These are phyloP conservation scores for Lasioglossum lativentre DNA, from an alignment of 2,888 invertebrate species.

Conservation along the genomic window DNA sequence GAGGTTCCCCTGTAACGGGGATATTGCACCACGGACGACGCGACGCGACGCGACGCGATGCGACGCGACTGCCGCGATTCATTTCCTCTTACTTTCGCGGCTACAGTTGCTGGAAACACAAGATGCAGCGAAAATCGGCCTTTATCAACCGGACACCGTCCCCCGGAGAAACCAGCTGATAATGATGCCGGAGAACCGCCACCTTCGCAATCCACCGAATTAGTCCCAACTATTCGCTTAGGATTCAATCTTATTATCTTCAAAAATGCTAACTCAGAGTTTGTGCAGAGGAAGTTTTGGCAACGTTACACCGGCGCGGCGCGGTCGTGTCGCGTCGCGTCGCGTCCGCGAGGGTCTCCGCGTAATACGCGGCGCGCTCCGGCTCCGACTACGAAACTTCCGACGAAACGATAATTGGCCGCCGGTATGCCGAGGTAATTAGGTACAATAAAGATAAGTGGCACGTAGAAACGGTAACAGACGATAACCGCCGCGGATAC, in stretches of 20 bases:
- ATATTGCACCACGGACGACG: slow-evolving; percentile 40
- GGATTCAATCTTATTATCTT: no score
- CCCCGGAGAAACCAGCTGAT: no score
- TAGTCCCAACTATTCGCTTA: no score
- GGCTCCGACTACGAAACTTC: slow-evolving; percentile 50
- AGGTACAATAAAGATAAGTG: slow-evolving; percentile 65
- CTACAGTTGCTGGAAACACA: background rate
- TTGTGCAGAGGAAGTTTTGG: slow-evolving; percentile 9
- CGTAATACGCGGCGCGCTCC: slow-evolving; percentile 18
- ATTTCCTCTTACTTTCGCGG: slow-evolving; percentile 53
- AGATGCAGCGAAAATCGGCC: slow-evolving; percentile 1
- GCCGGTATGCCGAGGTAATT: slow-evolving; percentile 64
- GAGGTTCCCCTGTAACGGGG: slow-evolving; percentile 34
- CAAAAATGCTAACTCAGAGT: no score
- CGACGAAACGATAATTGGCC: slow-evolving; percentile 62
- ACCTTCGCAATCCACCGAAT: no score
- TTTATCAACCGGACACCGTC: background rate
- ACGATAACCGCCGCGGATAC: slow-evolving; percentile 24
- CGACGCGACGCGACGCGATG: no score
- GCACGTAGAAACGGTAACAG: slow-evolving; percentile 44
- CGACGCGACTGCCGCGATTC: slow-evolving; percentile 15
- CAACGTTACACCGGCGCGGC: slow-evolving; percentile 7
- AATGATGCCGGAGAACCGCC: no score
- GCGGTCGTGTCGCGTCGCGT: slow-evolving; percentile 6
- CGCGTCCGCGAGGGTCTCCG: slow-evolving; percentile 25